Evolutionary conservation across 2,113 vertebrate species (phyloP).

Genomic region (human (Homo sapiens)): DNA sequence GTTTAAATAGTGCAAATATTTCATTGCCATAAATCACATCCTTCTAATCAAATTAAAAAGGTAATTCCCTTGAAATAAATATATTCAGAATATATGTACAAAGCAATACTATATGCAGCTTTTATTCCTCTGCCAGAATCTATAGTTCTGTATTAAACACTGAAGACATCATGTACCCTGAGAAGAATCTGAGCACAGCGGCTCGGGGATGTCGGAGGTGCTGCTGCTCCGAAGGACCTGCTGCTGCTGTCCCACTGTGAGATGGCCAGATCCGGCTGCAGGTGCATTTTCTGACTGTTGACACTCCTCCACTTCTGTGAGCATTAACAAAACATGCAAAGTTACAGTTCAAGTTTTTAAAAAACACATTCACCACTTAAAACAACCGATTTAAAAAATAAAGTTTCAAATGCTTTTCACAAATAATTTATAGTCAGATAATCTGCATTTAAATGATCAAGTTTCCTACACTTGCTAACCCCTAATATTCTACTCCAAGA

Average conservation of each 20-base stretch:
- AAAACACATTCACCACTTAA: slow-evolving; percentile 6
- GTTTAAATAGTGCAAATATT: slow-evolving; percentile 14
- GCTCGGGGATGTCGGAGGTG: slow-evolving; percentile 94
- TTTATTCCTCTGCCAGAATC: not conserved
- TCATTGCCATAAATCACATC: slow-evolving; percentile 35
- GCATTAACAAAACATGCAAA: slow-evolving; percentile 50
- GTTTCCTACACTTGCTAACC: not conserved
- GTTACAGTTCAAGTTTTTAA: not conserved
- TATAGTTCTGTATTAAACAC: not conserved
- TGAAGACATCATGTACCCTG: slow-evolving; percentile 84
- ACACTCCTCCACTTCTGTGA: slow-evolving; percentile 93
- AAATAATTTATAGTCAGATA: not conserved
- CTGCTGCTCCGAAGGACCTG: slow-evolving; percentile 92
- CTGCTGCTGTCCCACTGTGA: slow-evolving; percentile 81
- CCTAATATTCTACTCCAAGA: not conserved
- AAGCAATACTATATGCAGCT: not conserved
- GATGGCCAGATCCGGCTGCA: slow-evolving; percentile 81
- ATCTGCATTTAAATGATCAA: not conserved
- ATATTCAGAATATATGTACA: not conserved
- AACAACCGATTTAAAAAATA: not conserved
- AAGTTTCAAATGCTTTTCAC: not conserved
- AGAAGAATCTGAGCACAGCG: slow-evolving; percentile 84
- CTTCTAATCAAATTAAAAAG: not conserved
- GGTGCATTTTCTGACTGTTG: slow-evolving; percentile 87
- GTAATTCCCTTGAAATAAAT: not conserved